Base-by-base conservation (phyloP, 1,140 invertebrate genomes). In the Penaeus vannamei region DNA sequence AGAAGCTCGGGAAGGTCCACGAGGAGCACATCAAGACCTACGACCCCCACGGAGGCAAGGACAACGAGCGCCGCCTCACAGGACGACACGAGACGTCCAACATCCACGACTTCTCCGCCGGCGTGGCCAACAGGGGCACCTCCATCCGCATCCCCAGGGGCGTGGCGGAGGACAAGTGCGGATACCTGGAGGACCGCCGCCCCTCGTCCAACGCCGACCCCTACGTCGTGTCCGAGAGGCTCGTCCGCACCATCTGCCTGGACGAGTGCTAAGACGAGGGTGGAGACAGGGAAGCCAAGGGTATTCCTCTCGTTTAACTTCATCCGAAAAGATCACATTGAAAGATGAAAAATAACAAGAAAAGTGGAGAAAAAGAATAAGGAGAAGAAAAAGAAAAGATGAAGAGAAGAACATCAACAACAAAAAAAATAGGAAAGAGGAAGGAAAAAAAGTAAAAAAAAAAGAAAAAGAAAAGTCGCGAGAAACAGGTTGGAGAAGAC, bases 181-280 rank as follows among this genome's bases (percentile, higher is more conserved):
- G 72, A 12, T 76, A 76, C 26, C 42, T 76, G 17, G 72, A 76
- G 26, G 72, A 76, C 22, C 72, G 72, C 22, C 72, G 72, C 42
- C 72, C 72, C 29, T 29, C 72, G 14, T 76, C 72, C 20, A 76
- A 76, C n/a, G 72, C 72, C 19, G 72, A 76, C 42, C 72, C 72
- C 42, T 76, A 76, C 72, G 42, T 32, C 29, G 72, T 76, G 5
- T 32, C 72, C 17, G 72, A 76, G 26, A 36, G 29, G 72, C 72
- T 76, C 42, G 72, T 76, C 72, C 29, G 42, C 29, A 76, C 72
- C 14, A 76, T 76, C 22, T 76, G 72, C 26, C 72, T 76, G 12
- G 72, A 32, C 20, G 72, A 76, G 53, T 1, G 2, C 8, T 53
- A 17, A 53, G 17, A 17, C 53, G 53, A n/a, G n/a, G n/a, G n/a